phyloP scores from a whole-genome alignment of 2,113 vertebrate genomes.

The Propithecus coquereli region DNA sequence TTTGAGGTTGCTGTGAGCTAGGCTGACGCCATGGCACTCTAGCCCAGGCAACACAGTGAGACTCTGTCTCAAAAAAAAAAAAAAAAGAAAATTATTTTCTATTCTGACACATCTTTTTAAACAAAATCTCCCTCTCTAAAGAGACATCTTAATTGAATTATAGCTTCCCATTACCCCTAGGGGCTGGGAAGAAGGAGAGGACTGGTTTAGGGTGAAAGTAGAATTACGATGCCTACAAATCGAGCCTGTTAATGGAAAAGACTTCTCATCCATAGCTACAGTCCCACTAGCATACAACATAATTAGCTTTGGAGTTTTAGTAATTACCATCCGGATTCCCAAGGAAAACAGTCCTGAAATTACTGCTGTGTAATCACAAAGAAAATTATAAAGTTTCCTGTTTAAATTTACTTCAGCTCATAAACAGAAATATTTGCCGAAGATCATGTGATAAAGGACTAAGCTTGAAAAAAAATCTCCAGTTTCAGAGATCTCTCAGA shows the following conservation, averaged over 20 bases:
- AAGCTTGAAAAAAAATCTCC: background rate
- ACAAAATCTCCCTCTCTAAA: background rate
- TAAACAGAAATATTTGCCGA: slow-evolving; percentile 45
- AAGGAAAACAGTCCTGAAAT: slow-evolving; percentile 50
- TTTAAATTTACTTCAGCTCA: slow-evolving; percentile 62
- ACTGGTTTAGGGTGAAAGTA: background rate
- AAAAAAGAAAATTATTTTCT: background rate
- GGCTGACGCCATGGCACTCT: too few species aligned
- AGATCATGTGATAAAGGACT: slow-evolving; percentile 22
- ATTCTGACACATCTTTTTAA: background rate
- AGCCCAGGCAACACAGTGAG: too few species aligned
- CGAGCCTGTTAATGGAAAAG: slow-evolving; percentile 25
- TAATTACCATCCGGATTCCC: slow-evolving; percentile 62
- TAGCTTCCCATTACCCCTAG: background rate
- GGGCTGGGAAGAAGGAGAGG: background rate
- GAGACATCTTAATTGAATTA: background rate
- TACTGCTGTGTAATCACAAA: slow-evolving; percentile 52
- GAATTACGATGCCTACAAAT: slow-evolving; percentile 25
- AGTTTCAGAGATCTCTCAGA: background rate
- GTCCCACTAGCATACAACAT: slow-evolving; percentile 48
- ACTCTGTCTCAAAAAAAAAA: too few species aligned
- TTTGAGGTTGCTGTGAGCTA: too few species aligned
- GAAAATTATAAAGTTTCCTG: slow-evolving; percentile 42
- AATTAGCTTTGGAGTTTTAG: slow-evolving; percentile 61
- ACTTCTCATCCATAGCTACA: background rate